These are phyloP conservation scores for Crepidodera aurea DNA, from an alignment of 2,888 invertebrate genomes.

Conservation along the genomic window DNA sequence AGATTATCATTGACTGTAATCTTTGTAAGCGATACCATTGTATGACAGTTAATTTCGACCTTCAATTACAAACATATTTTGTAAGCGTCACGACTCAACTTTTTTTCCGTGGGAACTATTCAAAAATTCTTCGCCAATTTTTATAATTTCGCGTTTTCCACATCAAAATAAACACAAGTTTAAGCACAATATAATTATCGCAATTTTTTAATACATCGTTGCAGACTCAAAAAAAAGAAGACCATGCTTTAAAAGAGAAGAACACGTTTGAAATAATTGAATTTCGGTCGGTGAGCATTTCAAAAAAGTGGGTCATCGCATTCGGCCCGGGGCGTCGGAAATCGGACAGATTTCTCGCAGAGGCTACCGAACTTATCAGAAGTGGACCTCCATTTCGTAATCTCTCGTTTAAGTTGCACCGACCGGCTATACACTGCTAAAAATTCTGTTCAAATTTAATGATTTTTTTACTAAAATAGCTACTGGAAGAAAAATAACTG, in stretches of 20 bases:
- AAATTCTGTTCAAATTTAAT: too few relatives aligned
- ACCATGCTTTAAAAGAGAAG: background rate
- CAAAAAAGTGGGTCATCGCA: slow-evolving; percentile 21
- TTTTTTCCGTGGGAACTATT: slow-evolving; percentile 9
- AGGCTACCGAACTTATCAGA: slow-evolving; percentile 34
- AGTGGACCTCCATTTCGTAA: slow-evolving; percentile 21
- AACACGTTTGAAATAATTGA: slow-evolving; percentile 22
- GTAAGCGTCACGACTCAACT: background rate
- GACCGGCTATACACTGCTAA: background rate
- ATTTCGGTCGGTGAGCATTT: slow-evolving; percentile 30
- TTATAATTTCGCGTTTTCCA: slow-evolving; percentile 1
- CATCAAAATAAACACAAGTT: slow-evolving; percentile 6
- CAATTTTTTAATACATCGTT: slow-evolving; percentile 1
- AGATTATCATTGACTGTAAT: too few relatives aligned
- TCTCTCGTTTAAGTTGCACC: slow-evolving; percentile 2
- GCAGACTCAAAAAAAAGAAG: background rate
- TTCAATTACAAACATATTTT: background rate
- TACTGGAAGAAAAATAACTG: too few relatives aligned
- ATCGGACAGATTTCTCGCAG: slow-evolving; percentile 35
- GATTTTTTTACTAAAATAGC: too few relatives aligned
- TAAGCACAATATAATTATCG: slow-evolving; percentile 12
- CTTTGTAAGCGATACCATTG: too few relatives aligned
- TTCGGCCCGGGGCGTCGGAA: slow-evolving; percentile 32
- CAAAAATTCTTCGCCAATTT: background rate
- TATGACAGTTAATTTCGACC: background rate